Percentiles rank a stretch among this genome's conserved stretches.
Evolutionary conservation across 2,888 invertebrate genomes (phyloP).

Genomic region (Xylocampa areola): DNA sequence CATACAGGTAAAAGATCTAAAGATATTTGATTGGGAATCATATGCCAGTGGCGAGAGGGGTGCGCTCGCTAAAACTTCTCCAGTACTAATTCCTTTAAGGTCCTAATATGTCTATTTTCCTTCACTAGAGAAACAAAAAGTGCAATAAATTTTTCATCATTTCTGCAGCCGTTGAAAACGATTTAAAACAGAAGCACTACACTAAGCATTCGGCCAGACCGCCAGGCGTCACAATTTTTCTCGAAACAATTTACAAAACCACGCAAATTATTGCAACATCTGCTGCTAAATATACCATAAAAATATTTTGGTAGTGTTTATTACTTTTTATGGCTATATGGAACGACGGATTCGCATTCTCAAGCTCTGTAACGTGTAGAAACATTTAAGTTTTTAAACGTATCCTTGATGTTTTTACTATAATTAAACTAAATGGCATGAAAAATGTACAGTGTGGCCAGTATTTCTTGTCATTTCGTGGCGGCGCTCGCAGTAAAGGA

Average conservation of each 20-base stretch:
- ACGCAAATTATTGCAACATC: constrained; percentile 17
- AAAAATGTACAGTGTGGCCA: constrained; percentile 1
- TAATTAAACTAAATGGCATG: constrained; percentile 38
- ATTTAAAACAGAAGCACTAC: too few relatives aligned
- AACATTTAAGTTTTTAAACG: constrained; percentile 10
- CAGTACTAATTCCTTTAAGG: too few relatives aligned
- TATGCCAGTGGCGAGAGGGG: too few relatives aligned
- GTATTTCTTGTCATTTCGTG: background rate
- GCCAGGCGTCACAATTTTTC: background rate
- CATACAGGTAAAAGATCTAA: too few relatives aligned
- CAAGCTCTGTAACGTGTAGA: constrained; percentile 6
- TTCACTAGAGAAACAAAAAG: too few relatives aligned
- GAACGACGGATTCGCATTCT: constrained; percentile 27
- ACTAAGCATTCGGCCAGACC: too few relatives aligned
- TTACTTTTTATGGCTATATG: constrained; percentile 25
- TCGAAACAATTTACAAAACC: constrained; percentile 21
- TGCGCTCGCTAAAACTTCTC: too few relatives aligned
- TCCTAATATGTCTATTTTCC: too few relatives aligned
- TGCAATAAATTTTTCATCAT: too few relatives aligned
- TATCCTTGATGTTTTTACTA: constrained; percentile 40
- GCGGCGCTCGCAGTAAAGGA: constrained; percentile 7
- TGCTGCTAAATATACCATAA: constrained; percentile 40
- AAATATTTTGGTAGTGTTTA: constrained; percentile 30
- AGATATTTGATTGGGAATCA: too few relatives aligned
- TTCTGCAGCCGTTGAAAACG: too few relatives aligned